Conservation (phyloP, 2,888 invertebrate species). For the Spilarctia lutea region DNA sequence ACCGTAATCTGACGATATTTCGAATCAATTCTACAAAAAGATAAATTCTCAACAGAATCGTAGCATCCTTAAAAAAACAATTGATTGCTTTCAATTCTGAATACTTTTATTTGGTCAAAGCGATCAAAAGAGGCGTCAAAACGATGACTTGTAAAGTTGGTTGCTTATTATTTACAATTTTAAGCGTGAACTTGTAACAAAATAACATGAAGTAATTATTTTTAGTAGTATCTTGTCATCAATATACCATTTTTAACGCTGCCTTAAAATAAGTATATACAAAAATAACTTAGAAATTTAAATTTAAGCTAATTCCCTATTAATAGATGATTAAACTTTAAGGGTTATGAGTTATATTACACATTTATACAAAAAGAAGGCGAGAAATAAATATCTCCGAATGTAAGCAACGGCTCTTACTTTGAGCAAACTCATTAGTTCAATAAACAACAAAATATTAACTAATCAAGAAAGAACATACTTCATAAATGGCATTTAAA, state of each 20-base stretch:
- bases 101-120: slow-evolving; percentile 34
- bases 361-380: too few species aligned
- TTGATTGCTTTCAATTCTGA: slow-evolving; percentile 39
- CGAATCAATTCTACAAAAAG: slow-evolving; percentile 33
- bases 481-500: slow-evolving; percentile 27
- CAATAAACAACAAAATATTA: slow-evolving; percentile 16
- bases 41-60: slow-evolving; percentile 37
- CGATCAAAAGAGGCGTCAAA: slow-evolving; percentile 41
- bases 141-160: slow-evolving; percentile 41
- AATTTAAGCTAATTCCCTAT: neutral
- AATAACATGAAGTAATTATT: slow-evolving; percentile 40
- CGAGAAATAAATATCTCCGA: neutral
- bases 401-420: neutral
- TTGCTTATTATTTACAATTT: slow-evolving; percentile 38
- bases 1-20: slow-evolving; percentile 37
- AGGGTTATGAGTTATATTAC: too few species aligned
- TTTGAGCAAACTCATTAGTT: slow-evolving; percentile 8
- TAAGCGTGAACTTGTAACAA: slow-evolving; percentile 41
- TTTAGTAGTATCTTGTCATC: slow-evolving; percentile 19
- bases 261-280: neutral
- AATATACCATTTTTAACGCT: slow-evolving; percentile 18
- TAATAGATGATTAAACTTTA: too few species aligned
- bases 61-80: slow-evolving; percentile 39
- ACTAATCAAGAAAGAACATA: slow-evolving; percentile 17
- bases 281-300: neutral